Conservation (phyloP, 2,888 invertebrate species). For the Megastigmus dorsalis region DNA sequence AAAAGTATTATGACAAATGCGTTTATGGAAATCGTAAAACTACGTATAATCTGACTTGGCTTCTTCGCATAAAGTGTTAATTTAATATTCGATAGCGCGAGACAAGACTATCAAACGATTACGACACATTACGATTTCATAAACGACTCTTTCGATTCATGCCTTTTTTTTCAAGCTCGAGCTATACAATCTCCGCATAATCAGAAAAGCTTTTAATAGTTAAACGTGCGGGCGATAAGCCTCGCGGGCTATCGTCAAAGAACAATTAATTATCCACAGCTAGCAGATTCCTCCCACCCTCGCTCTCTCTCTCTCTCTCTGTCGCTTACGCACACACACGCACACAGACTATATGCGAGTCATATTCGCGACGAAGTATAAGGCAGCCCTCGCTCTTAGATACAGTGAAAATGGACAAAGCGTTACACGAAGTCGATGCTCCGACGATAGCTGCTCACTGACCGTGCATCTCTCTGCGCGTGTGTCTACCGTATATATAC, state of each 20-base stretch:
- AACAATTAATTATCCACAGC: constrained; percentile 29
- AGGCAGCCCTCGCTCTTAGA: no score
- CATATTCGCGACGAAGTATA: no score
- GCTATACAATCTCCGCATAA: constrained; percentile 24
- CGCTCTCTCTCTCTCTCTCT: not conserved
- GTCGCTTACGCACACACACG: not conserved
- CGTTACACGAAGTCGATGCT: constrained; percentile 51
- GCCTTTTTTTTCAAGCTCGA: not conserved
- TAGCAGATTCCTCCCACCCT: not conserved
- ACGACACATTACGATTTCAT: no score
- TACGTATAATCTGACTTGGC: no score
- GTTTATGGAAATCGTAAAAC: no score
- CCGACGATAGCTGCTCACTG: constrained; percentile 13
- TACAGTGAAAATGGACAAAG: constrained; percentile 61
- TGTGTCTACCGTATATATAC: not conserved
- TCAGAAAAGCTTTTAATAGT: constrained; percentile 28
- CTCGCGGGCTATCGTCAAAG: not conserved
- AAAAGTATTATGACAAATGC: no score
- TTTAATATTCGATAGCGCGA: no score
- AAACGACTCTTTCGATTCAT: no score
- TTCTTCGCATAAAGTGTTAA: no score
- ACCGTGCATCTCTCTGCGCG: not conserved
- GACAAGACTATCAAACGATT: no score
- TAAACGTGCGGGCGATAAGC: constrained; percentile 32
- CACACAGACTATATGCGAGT: not conserved